A percentile compares a stretch with the other conserved stretches of the same genome.
Evolutionary conservation across 1,140 invertebrate genomes (phyloP).

Genomic region (Magallana ariakensis): DNA sequence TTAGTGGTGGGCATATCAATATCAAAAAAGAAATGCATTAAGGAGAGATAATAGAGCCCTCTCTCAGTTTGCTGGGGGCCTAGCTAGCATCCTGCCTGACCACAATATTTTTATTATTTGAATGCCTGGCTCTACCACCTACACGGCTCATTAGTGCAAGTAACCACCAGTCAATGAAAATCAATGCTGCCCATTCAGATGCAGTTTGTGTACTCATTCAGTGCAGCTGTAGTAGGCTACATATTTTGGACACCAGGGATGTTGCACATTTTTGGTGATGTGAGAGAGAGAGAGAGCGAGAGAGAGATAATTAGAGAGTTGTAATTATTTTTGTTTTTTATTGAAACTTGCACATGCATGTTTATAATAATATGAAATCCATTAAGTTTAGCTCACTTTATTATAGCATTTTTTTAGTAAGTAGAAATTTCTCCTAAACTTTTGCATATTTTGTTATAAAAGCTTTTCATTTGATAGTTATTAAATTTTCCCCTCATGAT

Average conservation of each 20-base stretch:
- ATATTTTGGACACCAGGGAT: neutral
- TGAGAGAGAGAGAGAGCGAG: neutral
- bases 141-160: neutral
- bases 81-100: neutral
- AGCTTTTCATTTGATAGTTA: no score
- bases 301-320: neutral
- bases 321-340: no score
- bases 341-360: neutral
- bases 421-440: no score
- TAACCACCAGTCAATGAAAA: neutral
- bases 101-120: neutral
- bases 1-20: neutral
- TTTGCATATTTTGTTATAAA: no score
- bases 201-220: neutral
- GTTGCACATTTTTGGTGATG: no score
- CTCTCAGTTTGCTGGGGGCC: neutral
- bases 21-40: neutral
- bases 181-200: conserved; percentile 4
- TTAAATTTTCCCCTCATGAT: no score
- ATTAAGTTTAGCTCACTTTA: no score
- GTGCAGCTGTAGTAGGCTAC: neutral
- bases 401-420: no score
- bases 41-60: neutral
- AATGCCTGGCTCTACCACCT: neutral
- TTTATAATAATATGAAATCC: neutral